Evolutionary conservation across 2,113 vertebrate species (phyloP).

Genomic region (Cottus gobio): DNA sequence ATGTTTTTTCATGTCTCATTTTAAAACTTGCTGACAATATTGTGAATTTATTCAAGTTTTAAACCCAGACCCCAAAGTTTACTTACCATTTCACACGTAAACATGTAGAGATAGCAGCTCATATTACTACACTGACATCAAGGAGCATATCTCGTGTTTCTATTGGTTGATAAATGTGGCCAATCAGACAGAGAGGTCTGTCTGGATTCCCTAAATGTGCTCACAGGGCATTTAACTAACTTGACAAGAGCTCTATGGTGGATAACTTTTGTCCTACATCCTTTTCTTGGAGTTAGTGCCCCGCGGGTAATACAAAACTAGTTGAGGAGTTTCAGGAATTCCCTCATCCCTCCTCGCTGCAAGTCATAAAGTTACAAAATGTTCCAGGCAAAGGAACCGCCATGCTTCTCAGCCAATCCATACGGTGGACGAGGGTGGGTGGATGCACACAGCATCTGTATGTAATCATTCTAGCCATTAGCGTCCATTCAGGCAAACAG

Average conservation of each 20-base stretch:
- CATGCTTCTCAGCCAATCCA: conserved; percentile 68
- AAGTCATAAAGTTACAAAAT: conserved; percentile 44
- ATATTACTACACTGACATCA: conserved; percentile 32
- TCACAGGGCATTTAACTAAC: conserved; percentile 18
- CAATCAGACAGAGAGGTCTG: conserved; percentile 59
- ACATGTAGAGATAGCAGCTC: conserved; percentile 1
- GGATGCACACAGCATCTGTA: conserved; percentile 58
- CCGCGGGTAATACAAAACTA: conserved; percentile 9
- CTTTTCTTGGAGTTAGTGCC: conserved; percentile 3
- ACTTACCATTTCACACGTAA: not conserved
- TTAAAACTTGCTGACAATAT: not conserved
- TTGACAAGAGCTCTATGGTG: not conserved
- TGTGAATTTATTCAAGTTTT: not conserved
- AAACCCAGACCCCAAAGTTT: not conserved
- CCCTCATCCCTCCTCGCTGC: conserved; percentile 15
- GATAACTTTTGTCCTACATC: not conserved
- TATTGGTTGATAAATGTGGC: conserved; percentile 55
- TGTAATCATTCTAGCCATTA: conserved; percentile 56
- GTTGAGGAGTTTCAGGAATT: conserved; percentile 22
- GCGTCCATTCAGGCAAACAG: conserved; percentile 4
- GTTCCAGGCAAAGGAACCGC: conserved; percentile 15
- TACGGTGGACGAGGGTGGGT: conserved; percentile 42
- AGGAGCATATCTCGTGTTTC: conserved; percentile 12
- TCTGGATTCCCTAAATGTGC: conserved; percentile 52
- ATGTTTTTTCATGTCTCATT: not conserved